Evolutionary conservation across 2,888 invertebrate genomes (phyloP), one percentile per base, ranked within the genome.

Genomic region (Perithous albicinctus): DNA sequence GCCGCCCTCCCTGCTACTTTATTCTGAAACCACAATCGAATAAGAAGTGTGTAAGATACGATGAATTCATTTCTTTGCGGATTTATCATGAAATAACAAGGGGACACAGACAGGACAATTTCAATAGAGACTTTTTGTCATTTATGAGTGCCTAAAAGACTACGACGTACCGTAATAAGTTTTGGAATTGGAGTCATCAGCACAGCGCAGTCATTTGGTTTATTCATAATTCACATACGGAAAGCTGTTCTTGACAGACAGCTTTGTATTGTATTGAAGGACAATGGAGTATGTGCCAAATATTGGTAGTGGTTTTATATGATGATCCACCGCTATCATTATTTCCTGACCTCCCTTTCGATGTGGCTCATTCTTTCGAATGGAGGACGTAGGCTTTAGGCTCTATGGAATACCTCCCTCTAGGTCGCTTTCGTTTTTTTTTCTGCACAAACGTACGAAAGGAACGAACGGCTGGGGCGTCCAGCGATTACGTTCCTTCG

Each of bases 401-500:
- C n/a, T 59, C 59, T 15, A 18, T 32, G 15, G 32, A 59, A n/a
- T 15, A 29, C 54, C 29, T 56, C n/a, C n/a, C n/a, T 56, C 54
- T 26, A n/a, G 54, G 54, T 26, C 10, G 18, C 32, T 59, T 59
- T n/a, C n/a, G n/a, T n/a, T n/a, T n/a, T n/a, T n/a, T n/a, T 56
- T 59, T 32, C 32, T 59, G 59, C 59, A 59, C 59, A 59, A 59
- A 32, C 59, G 59, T 32, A 59, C 59, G 59, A 32, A n/a, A 32
- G 32, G 29, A 32, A 59, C 8, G 59, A 32, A 59, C 15, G 59
- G 32, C 32, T 18, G 32, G 59, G 59, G 18, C 32, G 32, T 32
- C 32, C 59, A 59, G 15, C 59, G 59, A 59, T 59, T 59, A 59
- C 59, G 59, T 32, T 59, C 59, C 35, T 59, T 59, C 59, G 59